A percentile compares a stretch with the other conserved stretches of the same genome.
Conservation (phyloP, 2,888 invertebrate species). For the Sclerodermus sp. region DNA sequence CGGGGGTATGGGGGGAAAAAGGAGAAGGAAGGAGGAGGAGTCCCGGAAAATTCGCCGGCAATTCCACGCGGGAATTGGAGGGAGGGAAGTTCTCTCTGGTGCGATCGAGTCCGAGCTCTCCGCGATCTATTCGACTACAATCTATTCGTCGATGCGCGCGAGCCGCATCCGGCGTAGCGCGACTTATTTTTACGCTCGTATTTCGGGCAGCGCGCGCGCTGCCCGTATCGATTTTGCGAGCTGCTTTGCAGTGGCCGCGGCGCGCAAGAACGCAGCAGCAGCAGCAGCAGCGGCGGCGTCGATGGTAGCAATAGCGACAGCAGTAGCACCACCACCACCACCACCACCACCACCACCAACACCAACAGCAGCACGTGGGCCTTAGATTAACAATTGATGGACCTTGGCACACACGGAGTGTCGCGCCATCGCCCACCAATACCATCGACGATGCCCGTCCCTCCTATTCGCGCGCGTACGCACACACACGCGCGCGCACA, state of each 20-base stretch:
- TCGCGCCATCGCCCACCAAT: conserved; percentile 10
- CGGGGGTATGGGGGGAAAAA: not conserved
- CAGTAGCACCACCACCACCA: too few species aligned
- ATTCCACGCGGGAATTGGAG: not conserved
- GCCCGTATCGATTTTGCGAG: not conserved
- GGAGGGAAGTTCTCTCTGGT: too few species aligned
- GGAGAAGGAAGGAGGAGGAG: not conserved
- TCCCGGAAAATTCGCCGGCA: too few species aligned
- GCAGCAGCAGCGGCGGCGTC: too few species aligned
- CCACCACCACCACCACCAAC: too few species aligned
- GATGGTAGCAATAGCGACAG: too few species aligned
- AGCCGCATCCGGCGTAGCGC: conserved; percentile 2
- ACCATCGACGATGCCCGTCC: not conserved
- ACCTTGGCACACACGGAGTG: conserved; percentile 18
- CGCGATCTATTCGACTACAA: conserved; percentile 1
- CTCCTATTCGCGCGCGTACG: not conserved
- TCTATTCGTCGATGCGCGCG: conserved; percentile 9
- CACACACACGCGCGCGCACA: not conserved
- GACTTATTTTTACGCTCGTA: not conserved
- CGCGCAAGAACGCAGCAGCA: conserved; percentile 1
- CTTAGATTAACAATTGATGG: conserved; percentile 17
- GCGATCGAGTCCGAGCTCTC: too few species aligned
- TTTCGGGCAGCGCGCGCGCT: not conserved
- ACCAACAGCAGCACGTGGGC: not conserved
- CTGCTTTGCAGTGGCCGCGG: not conserved